Evolutionary conservation across 2,888 invertebrate species (phyloP).

Genomic region (Pantelozetes paolii): DNA sequence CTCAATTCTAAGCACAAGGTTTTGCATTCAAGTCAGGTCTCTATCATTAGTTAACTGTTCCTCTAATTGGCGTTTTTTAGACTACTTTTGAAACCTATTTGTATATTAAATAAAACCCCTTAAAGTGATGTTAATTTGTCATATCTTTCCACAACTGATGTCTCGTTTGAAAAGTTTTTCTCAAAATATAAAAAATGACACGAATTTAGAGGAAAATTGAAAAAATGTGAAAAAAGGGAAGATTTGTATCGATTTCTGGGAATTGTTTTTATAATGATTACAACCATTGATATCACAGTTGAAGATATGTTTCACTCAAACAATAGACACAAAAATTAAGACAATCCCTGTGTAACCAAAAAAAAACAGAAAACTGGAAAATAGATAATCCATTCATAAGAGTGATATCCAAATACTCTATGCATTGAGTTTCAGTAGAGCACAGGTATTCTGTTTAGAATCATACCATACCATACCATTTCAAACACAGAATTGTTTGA

Average conservation of each 20-base stretch:
- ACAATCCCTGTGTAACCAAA: neutral
- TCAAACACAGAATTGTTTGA: neutral
- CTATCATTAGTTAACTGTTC: no score
- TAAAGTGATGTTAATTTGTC: no score
- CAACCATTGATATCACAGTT: constrained; percentile 11
- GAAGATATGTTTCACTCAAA: constrained; percentile 11
- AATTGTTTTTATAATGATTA: neutral
- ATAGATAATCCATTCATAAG: neutral
- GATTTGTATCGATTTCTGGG: constrained; percentile 10
- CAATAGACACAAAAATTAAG: neutral
- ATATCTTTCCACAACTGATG: no score
- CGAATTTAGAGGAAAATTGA: neutral
- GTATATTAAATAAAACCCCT: no score
- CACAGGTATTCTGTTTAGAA: neutral
- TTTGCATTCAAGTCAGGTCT: no score
- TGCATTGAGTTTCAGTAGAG: neutral
- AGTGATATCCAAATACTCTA: neutral
- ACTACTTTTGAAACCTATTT: no score
- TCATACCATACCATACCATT: neutral
- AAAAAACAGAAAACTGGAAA: constrained; percentile 1
- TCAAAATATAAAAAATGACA: no score
- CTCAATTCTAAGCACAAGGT: no score
- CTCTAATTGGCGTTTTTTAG: no score
- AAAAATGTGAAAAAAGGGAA: constrained; percentile 5
- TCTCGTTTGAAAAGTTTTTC: no score